Evolutionary conservation across 2,113 vertebrate genomes (phyloP).

Genomic region (Podiceps cristatus): DNA sequence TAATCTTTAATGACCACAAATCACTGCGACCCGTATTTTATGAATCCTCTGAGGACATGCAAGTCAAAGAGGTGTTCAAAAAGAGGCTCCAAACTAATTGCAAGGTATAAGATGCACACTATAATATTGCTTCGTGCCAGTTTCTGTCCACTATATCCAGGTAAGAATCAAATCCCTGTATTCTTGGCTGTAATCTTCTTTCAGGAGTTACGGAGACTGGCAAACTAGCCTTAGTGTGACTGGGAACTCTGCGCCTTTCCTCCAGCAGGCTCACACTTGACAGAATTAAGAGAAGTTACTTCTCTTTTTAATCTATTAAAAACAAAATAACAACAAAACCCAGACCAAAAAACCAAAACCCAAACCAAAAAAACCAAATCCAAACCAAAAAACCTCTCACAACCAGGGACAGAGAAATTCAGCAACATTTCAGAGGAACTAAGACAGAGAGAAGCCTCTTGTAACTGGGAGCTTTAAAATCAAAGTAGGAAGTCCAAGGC

Average conservation of each 20-base stretch:
- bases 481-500: neutral
- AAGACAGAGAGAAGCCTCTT: neutral
- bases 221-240: neutral
- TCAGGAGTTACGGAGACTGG: neutral
- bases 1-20: slow-evolving; percentile 55
- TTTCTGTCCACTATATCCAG: neutral
- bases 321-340: neutral
- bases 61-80: neutral
- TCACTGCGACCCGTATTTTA: neutral
- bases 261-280: neutral
- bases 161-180: neutral
- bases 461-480: neutral
- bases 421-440: neutral
- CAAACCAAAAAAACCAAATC: neutral
- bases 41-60: neutral
- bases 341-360: neutral
- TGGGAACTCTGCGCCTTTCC: neutral
- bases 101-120: neutral
- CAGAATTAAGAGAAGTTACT: neutral
- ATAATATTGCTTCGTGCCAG: neutral
- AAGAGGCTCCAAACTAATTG: neutral
- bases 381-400: neutral
- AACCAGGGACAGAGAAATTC: neutral
- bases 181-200: neutral
- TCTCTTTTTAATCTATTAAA: neutral